A percentile compares a stretch with the other conserved stretches of the same genome.
phyloP scores from a whole-genome alignment of 2,888 invertebrate species.

The Beris chalybata region DNA sequence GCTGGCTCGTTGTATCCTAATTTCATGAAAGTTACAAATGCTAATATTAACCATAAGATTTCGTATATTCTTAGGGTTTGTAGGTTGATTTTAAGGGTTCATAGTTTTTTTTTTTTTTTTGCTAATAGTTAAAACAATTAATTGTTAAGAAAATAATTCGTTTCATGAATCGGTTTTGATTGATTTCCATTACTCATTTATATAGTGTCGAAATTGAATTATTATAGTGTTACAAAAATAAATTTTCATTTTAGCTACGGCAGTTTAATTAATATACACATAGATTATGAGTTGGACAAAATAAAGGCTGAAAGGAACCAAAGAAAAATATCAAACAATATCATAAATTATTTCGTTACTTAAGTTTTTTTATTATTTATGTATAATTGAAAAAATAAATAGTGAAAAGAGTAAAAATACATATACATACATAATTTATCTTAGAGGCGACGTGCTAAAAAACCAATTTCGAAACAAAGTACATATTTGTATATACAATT shows the following conservation, averaged over 20 bases:
- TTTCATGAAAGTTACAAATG: not conserved
- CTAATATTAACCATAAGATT: conserved; percentile 27
- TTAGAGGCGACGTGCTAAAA: not conserved
- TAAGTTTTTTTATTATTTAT: not conserved
- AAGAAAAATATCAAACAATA: conserved; percentile 19
- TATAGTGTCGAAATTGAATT: no score
- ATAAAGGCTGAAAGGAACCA: not conserved
- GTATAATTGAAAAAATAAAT: conserved; percentile 8
- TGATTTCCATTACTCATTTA: no score
- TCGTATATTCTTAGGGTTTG: conserved; percentile 1
- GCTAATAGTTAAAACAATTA: no score
- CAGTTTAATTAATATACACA: conserved; percentile 22
- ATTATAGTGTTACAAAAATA: conserved; percentile 23
- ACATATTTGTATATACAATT: conserved; percentile 20
- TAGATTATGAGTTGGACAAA: conserved; percentile 8
- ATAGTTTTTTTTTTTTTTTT: no score
- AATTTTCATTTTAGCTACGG: conserved; percentile 27
- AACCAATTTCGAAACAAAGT: not conserved
- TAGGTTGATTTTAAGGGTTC: no score
- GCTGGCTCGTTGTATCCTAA: no score
- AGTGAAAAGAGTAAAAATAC: conserved; percentile 6
- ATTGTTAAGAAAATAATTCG: no score
- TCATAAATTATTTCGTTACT: conserved; percentile 9
- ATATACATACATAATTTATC: conserved; percentile 7
- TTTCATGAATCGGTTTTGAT: no score